Conservation (phyloP, 2,113 vertebrate genomes). For the Carassius gibelio region DNA sequence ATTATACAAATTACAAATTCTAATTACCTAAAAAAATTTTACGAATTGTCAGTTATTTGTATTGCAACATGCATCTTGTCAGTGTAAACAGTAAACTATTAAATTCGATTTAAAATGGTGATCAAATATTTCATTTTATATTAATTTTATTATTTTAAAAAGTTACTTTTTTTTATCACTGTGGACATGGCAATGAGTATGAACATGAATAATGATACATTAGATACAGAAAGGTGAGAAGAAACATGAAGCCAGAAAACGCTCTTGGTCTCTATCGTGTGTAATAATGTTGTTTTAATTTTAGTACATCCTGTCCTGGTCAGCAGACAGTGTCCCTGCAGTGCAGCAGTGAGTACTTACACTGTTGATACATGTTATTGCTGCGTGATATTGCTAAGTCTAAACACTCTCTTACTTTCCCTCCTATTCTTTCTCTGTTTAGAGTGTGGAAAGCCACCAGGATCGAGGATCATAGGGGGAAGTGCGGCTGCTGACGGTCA, state of each 20-base stretch:
- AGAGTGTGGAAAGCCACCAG: constrained; percentile 78
- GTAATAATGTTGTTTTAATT: constrained; percentile 17
- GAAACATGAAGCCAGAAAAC: neutral
- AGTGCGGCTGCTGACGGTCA: constrained; percentile 65
- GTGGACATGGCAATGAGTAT: neutral
- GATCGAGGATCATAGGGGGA: constrained; percentile 80
- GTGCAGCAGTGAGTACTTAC: constrained; percentile 55
- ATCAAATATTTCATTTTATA: neutral
- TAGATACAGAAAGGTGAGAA: neutral
- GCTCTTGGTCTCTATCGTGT: neutral
- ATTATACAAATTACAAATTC: too few species aligned
- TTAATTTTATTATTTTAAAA: too few species aligned
- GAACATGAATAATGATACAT: neutral
- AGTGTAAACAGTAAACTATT: neutral
- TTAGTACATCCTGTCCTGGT: constrained; percentile 52
- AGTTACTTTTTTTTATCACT: neutral
- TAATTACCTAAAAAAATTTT: too few species aligned
- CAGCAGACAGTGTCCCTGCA: constrained; percentile 44
- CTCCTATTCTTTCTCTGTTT: neutral
- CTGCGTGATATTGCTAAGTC: neutral
- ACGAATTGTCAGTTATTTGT: neutral
- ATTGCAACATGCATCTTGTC: neutral
- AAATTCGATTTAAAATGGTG: neutral
- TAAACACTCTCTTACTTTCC: constrained; percentile 8
- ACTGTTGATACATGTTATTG: neutral